Conservation (phyloP, 2,113 vertebrate species). For the Barbus barbus region DNA sequence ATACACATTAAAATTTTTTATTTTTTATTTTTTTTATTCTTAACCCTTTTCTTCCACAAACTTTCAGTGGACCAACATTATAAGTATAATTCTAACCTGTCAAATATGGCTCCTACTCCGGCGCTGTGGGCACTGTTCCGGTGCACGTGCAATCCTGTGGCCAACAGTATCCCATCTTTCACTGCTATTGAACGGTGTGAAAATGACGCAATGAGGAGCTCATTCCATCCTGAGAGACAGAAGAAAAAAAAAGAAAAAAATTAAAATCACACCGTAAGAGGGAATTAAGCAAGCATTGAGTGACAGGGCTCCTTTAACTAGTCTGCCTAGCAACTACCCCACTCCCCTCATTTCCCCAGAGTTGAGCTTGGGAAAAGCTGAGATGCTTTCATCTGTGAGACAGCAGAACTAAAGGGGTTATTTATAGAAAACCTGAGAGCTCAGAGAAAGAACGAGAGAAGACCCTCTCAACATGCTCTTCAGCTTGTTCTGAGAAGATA, state of each 20-base stretch:
- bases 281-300: constrained; percentile 48
- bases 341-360: constrained; percentile 60
- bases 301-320: constrained; percentile 76
- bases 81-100: constrained; percentile 80
- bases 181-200: constrained; percentile 96
- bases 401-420: constrained; percentile 77
- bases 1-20: no score
- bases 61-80: neutral
- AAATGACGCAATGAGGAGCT: constrained; percentile 97
- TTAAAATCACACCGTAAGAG: neutral
- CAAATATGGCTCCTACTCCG: constrained; percentile 97
- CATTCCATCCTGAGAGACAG: constrained; percentile 89
- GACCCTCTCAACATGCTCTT: constrained; percentile 51
- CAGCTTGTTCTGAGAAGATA: constrained; percentile 15
- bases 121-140: constrained; percentile 97
- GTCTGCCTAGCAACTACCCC: constrained; percentile 76
- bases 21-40: no score
- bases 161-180: constrained; percentile 94
- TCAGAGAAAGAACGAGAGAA: constrained; percentile 48
- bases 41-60: no score
- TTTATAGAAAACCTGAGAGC: constrained; percentile 75
- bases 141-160: constrained; percentile 95
- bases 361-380: constrained; percentile 61
- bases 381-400: constrained; percentile 75
- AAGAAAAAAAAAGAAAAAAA: no score